phyloP scores from a whole-genome alignment of 92 coral and sea anemone species.

The Zoanthus sociatus region DNA sequence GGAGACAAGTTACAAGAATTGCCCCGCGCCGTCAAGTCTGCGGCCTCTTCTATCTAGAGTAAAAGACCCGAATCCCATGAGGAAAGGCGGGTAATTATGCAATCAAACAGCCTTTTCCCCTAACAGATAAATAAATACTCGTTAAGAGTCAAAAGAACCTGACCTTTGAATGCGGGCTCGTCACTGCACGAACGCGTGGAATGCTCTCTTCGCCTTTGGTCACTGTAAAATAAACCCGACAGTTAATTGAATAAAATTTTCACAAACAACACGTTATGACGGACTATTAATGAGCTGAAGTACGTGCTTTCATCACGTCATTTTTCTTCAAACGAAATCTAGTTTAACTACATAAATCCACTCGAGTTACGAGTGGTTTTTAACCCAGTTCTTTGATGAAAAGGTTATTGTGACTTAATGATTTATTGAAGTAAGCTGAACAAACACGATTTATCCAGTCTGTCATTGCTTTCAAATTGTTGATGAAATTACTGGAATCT shows the following conservation, averaged over 20 bases:
- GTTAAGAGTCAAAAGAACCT: background rate
- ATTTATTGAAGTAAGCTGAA: background rate
- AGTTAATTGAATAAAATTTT: background rate
- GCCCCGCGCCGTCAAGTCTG: conserved; percentile 47
- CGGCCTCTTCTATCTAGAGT: background rate
- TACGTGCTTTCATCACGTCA: background rate
- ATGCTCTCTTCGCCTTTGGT: background rate
- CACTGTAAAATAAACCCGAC: background rate
- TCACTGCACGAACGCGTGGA: background rate
- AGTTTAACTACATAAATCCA: background rate
- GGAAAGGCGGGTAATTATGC: background rate
- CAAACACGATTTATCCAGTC: background rate
- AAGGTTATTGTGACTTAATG: background rate
- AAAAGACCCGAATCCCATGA: conserved; percentile 5
- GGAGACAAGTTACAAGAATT: conserved; percentile 20
- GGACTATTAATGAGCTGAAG: background rate
- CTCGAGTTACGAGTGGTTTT: conserved; percentile 20
- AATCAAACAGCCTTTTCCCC: conserved; percentile 1
- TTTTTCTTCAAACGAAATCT: background rate
- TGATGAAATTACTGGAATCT: too few relatives aligned
- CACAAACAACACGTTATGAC: background rate
- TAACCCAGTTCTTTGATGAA: background rate
- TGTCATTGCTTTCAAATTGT: too few relatives aligned
- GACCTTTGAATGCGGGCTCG: background rate
- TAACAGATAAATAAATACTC: background rate